These are phyloP conservation scores for Melieria omissa DNA, from an alignment of 2,888 invertebrate genomes.

Conservation along the genomic window DNA sequence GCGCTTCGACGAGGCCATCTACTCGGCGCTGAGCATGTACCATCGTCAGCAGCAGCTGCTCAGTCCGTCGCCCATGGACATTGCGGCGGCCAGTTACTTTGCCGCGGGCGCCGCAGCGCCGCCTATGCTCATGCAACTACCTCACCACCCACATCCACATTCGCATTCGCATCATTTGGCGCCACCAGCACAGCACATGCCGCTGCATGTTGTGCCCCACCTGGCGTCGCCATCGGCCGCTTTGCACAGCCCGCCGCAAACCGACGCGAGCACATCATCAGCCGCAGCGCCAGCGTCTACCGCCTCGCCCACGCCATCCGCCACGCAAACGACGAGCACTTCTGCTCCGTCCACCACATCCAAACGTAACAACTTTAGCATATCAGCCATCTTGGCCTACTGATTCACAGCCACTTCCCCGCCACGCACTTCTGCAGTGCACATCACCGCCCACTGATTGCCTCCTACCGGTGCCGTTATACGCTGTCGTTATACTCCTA, in stretches of 20 bases:
- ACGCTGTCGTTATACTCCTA: too few species aligned
- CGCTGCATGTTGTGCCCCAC: background rate
- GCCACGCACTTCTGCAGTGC: background rate
- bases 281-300: background rate
- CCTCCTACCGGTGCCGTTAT: too few species aligned
- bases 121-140: slow-evolving; percentile 46
- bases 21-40: slow-evolving; percentile 14
- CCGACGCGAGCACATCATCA: slow-evolving; percentile 5
- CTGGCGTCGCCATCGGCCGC: slow-evolving; percentile 4
- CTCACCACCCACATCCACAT: slow-evolving; percentile 50
- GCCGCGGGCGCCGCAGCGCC: slow-evolving; percentile 30
- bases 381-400: slow-evolving; percentile 65
- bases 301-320: background rate
- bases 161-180: slow-evolving; percentile 38
- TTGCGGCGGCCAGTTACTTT: slow-evolving; percentile 30
- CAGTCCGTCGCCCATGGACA: slow-evolving; percentile 21
- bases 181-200: background rate
- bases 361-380: slow-evolving; percentile 65
- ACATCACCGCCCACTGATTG: too few species aligned
- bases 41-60: slow-evolving; percentile 42
- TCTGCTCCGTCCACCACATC: slow-evolving; percentile 43
- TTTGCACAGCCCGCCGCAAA: background rate
- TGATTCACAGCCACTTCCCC: background rate
- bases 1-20: slow-evolving; percentile 34
- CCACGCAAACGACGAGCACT: slow-evolving; percentile 1